These are phyloP conservation scores for Epistrophe grossulariae DNA, from an alignment of 2,888 invertebrate genomes.

Conservation along the genomic window DNA sequence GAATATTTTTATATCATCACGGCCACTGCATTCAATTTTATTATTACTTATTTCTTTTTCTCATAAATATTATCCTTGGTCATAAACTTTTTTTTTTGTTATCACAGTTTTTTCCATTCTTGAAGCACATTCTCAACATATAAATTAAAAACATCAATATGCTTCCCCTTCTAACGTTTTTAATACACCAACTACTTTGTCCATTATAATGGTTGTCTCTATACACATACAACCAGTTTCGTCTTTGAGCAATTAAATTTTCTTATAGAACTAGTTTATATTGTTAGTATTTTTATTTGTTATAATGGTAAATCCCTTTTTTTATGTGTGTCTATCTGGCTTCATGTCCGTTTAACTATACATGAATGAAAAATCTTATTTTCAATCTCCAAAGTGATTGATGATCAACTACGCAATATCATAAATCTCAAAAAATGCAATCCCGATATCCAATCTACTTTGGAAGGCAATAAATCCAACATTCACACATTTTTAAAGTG, in stretches of 20 bases:
- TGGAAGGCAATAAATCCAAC: slow-evolving; percentile 69
- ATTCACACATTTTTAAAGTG: slow-evolving; percentile 73
- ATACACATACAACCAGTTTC: background rate
- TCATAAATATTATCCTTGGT: slow-evolving; percentile 59
- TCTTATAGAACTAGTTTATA: slow-evolving; percentile 53
- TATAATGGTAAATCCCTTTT: slow-evolving; percentile 38
- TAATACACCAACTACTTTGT: slow-evolving; percentile 20
- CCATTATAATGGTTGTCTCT: slow-evolving; percentile 18
- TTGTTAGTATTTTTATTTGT: slow-evolving; percentile 35
- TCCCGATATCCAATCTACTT: slow-evolving; percentile 70
- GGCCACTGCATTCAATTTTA: slow-evolving; percentile 26
- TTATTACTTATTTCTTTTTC: slow-evolving; percentile 37
- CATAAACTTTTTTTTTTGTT: slow-evolving; percentile 34
- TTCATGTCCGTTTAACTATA: slow-evolving; percentile 12
- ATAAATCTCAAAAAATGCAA: slow-evolving; percentile 73
- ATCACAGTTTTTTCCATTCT: slow-evolving; percentile 8
- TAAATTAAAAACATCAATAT: slow-evolving; percentile 44
- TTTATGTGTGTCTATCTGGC: slow-evolving; percentile 22
- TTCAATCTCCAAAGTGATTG: slow-evolving; percentile 67
- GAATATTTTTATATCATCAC: slow-evolving; percentile 43
- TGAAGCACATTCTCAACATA: background rate
- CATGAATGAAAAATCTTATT: slow-evolving; percentile 66
- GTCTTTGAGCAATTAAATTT: slow-evolving; percentile 64
- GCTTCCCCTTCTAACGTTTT: slow-evolving; percentile 39
- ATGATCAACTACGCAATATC: slow-evolving; percentile 72